phyloP scores from a whole-genome alignment of 2,888 invertebrate genomes.

The Heliconius erato region DNA sequence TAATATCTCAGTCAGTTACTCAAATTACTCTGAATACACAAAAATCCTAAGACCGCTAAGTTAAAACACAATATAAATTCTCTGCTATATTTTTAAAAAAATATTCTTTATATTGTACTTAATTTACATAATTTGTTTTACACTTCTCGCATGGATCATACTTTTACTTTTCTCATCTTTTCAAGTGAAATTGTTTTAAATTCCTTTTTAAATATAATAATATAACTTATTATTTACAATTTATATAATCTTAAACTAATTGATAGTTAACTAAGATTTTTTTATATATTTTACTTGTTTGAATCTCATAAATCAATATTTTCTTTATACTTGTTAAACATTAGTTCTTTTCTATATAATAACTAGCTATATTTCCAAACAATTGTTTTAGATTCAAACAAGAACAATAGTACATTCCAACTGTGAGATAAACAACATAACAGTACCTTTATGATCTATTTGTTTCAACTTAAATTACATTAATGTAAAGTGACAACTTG shows the following conservation, averaged over 20 bases:
- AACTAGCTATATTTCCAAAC: background rate
- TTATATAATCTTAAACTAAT: slow-evolving; percentile 7
- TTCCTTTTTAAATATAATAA: background rate
- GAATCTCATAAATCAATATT: slow-evolving; percentile 22
- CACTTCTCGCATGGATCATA: background rate
- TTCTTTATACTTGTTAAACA: slow-evolving; percentile 20
- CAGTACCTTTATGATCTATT: slow-evolving; percentile 21
- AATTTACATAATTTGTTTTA: slow-evolving; percentile 34
- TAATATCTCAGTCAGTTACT: slow-evolving; percentile 30
- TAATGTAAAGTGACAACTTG: background rate
- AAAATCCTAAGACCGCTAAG: background rate
- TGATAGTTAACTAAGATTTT: slow-evolving; percentile 4
- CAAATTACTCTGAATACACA: background rate
- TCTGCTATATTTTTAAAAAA: background rate
- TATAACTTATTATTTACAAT: slow-evolving; percentile 3
- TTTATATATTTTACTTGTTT: slow-evolving; percentile 18
- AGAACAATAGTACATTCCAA: slow-evolving; percentile 20
- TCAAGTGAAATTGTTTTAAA: background rate
- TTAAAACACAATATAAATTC: slow-evolving; percentile 1
- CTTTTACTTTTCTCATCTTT: background rate
- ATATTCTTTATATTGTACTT: slow-evolving; percentile 47
- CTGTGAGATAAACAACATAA: slow-evolving; percentile 6
- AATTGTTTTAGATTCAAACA: slow-evolving; percentile 11
- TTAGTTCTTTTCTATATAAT: background rate
- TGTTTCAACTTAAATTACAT: slow-evolving; percentile 12